These are phyloP conservation scores for Lepidotrigona ventralis DNA, from an alignment of 1,140 invertebrate genomes.

Conservation along the genomic window DNA sequence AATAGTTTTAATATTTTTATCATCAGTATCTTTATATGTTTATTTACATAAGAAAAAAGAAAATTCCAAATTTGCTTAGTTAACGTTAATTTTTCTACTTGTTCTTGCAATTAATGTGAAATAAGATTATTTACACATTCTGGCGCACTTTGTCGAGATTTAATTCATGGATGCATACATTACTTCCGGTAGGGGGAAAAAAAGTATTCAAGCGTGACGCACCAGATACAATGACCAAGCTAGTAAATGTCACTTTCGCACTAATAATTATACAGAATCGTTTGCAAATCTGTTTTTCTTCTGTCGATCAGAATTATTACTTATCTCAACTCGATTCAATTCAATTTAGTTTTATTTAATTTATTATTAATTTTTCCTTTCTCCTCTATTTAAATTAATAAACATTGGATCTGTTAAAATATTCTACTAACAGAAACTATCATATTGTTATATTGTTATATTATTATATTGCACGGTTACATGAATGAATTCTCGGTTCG, in stretches of 20 bases:
- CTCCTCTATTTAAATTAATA: background rate
- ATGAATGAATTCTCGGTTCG: constrained; percentile 15
- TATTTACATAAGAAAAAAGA: too few relatives aligned
- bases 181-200: background rate
- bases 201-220: background rate
- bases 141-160: constrained; percentile 7
- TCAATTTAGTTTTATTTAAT: background rate
- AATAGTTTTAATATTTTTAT: background rate
- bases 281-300: background rate
- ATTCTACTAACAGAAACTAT: background rate
- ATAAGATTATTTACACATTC: background rate
- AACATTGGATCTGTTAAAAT: background rate
- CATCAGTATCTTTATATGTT: background rate
- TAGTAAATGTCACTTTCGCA: constrained; percentile 32
- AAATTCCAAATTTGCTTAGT: background rate
- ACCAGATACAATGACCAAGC: background rate
- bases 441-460: too few relatives aligned
- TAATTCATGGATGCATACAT: constrained; percentile 20
- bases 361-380: background rate
- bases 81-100: background rate
- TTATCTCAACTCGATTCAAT: background rate
- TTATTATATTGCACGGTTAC: background rate
- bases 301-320: background rate
- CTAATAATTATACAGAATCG: background rate
- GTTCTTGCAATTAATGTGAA: background rate